Evolutionary conservation across 1,140 invertebrate genomes (phyloP).

Genomic region (Pseudoatta argentina): DNA sequence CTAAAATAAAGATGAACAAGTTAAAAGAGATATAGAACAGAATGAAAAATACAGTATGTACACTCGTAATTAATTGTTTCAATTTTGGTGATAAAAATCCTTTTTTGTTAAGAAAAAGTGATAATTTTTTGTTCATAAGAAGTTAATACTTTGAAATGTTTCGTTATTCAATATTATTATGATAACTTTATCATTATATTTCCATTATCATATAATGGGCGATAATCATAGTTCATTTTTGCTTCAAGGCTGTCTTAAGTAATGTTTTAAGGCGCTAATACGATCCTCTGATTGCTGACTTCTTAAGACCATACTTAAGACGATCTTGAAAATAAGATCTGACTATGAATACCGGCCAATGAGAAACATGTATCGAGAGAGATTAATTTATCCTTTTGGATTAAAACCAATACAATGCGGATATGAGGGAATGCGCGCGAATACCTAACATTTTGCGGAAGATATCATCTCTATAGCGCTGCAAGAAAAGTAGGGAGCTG

Average conservation of each 20-base stretch:
- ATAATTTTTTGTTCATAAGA: background rate
- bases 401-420: background rate
- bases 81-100: background rate
- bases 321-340: no score
- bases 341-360: no score
- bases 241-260: no score
- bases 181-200: background rate
- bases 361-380: background rate
- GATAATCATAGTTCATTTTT: no score
- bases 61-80: background rate
- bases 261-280: no score
- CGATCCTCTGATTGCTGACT: no score
- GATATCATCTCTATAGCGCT: constrained; percentile 5
- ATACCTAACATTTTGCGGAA: background rate
- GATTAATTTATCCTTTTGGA: background rate
- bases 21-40: background rate
- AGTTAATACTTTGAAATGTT: background rate
- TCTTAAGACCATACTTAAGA: no score
- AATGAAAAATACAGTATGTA: background rate
- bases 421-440: background rate
- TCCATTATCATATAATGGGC: background rate
- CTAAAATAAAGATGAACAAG: no score
- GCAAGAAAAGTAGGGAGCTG: background rate
- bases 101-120: background rate
- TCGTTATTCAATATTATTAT: background rate